Percentiles rank a stretch among this genome's conserved stretches.
Evolutionary conservation across 35 echinoderm and acorn worm species (phyloP).

Genomic region (Anneissia japonica): DNA sequence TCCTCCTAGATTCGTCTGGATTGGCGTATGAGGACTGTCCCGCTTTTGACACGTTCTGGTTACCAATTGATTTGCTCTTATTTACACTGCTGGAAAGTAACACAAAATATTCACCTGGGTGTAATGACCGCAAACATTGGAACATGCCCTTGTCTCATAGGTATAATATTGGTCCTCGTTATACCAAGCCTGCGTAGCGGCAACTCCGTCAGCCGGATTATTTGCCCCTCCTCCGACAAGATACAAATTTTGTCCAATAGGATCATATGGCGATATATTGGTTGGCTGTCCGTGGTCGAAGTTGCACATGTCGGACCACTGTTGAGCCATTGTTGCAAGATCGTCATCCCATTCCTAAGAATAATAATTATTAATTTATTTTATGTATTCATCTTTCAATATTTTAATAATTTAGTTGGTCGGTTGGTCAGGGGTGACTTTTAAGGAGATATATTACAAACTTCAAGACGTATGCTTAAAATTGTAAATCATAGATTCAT

Average conservation of each 20-base stretch:
- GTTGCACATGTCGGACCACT: conserved; percentile 66
- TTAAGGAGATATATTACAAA: no score
- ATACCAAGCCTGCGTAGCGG: conserved; percentile 63
- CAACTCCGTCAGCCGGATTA: conserved; percentile 2
- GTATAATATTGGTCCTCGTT: conserved; percentile 74
- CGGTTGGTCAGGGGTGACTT: no score
- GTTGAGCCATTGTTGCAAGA: conserved; percentile 76
- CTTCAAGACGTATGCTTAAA: no score
- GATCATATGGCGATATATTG: conserved; percentile 39
- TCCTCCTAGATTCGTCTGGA: no score
- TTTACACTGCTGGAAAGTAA: background rate
- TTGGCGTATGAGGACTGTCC: no score
- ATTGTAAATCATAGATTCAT: no score
- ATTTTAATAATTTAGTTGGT: no score
- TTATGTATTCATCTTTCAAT: no score
- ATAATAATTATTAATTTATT: no score
- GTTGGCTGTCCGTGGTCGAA: conserved; percentile 65
- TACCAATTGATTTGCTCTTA: no score
- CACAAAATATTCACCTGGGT: conserved; percentile 60
- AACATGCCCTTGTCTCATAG: conserved; percentile 49
- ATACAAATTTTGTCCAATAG: conserved; percentile 67
- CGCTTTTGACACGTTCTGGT: no score
- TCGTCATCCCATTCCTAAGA: conserved; percentile 97
- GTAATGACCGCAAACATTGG: conserved; percentile 85
- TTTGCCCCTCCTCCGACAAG: conserved; percentile 12